Conservation (phyloP, 2,888 invertebrate genomes). For the Pheosia gnoma region DNA sequence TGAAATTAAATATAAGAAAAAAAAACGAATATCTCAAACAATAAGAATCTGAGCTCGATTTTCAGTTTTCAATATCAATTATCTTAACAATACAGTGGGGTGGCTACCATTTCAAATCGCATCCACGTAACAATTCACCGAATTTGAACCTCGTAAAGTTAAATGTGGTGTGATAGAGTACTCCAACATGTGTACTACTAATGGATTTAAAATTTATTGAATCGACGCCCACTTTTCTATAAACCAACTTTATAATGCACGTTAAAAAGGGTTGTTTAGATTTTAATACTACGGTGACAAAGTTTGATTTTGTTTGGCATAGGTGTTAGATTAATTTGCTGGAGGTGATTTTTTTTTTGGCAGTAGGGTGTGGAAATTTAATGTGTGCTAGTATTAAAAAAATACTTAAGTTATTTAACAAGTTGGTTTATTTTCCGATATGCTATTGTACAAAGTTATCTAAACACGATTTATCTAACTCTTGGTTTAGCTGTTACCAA, state of each 20-base stretch:
- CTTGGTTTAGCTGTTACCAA: no score
- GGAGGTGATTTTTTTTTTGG: slow-evolving; percentile 22
- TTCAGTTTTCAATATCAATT: slow-evolving; percentile 26
- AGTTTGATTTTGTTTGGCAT: slow-evolving; percentile 1
- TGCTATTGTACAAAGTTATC: neutral
- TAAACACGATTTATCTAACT: no score
- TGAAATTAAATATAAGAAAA: no score
- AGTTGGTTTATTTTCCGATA: neutral
- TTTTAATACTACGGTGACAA: slow-evolving; percentile 26
- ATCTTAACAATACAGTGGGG: slow-evolving; percentile 27
- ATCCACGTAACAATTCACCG: slow-evolving; percentile 73
- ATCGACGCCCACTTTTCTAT: slow-evolving; percentile 68
- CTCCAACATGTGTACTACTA: slow-evolving; percentile 81
- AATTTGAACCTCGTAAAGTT: slow-evolving; percentile 82
- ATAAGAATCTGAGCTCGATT: neutral
- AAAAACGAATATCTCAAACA: no score
- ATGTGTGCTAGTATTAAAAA: neutral
- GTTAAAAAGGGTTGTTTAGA: neutral
- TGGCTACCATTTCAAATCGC: slow-evolving; percentile 58
- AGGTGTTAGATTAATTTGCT: neutral
- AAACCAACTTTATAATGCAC: slow-evolving; percentile 4
- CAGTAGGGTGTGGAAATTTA: slow-evolving; percentile 16
- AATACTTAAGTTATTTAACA: neutral
- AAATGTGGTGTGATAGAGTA: slow-evolving; percentile 75
- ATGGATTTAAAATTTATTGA: slow-evolving; percentile 83